These are phyloP conservation scores for Crenuchus spilurus DNA, from an alignment of 2,797 vertebrate species.

Conservation along the genomic window DNA sequence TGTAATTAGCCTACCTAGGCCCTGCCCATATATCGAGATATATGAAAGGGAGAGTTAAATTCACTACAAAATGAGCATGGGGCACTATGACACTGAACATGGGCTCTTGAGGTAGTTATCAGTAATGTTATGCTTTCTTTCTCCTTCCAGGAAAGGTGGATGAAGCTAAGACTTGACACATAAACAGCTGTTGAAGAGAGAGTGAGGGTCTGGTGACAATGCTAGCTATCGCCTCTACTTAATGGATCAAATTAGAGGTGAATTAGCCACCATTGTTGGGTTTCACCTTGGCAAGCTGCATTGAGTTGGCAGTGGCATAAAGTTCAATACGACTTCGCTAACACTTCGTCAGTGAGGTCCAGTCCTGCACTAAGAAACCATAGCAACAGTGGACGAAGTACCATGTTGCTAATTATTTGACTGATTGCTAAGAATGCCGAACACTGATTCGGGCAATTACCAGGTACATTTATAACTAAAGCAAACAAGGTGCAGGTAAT, in stretches of 20 bases:
- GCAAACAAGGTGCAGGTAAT: slow-evolving; percentile 63
- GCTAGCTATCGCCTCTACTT: slow-evolving; percentile 55
- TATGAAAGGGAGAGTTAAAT: no score
- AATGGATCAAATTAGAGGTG: slow-evolving; percentile 76
- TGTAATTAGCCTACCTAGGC: no score
- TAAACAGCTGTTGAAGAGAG: slow-evolving; percentile 12
- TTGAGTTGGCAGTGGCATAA: slow-evolving; percentile 70
- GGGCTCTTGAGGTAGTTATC: no score
- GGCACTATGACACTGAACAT: no score
- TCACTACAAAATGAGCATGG: no score
- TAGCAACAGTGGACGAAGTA: slow-evolving; percentile 66
- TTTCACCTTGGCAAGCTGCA: slow-evolving; percentile 64
- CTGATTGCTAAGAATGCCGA: slow-evolving; percentile 69
- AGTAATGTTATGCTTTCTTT: no score
- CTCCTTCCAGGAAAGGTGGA: neutral
- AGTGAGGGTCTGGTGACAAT: slow-evolving; percentile 4
- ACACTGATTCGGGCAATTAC: slow-evolving; percentile 75
- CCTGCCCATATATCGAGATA: no score
- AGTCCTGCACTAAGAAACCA: slow-evolving; percentile 68
- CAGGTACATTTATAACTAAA: slow-evolving; percentile 68
- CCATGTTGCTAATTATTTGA: slow-evolving; percentile 61
- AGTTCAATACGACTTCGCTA: slow-evolving; percentile 68
- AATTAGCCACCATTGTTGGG: slow-evolving; percentile 28
- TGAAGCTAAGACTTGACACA: slow-evolving; percentile 33
- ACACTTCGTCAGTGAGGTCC: slow-evolving; percentile 56